Conservation (phyloP, 2,113 vertebrate species). For the Argyrosomus japonicus region DNA sequence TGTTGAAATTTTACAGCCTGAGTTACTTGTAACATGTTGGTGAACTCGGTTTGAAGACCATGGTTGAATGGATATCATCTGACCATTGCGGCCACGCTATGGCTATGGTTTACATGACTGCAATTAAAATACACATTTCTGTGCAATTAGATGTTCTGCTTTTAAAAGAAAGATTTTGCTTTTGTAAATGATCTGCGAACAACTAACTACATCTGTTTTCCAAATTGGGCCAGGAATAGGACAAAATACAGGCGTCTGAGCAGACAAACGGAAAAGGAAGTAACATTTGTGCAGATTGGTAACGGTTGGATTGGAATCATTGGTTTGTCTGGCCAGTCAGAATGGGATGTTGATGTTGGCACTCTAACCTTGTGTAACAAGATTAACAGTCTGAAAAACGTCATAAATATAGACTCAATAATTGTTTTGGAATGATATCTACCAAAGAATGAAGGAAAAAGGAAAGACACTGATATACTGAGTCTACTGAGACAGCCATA, state of each 20-base stretch:
- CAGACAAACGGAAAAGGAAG: slow-evolving; percentile 27
- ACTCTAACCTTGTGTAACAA: slow-evolving; percentile 27
- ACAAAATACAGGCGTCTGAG: slow-evolving; percentile 6
- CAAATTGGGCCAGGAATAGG: slow-evolving; percentile 15
- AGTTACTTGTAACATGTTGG: slow-evolving; percentile 24
- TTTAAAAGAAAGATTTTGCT: slow-evolving; percentile 25
- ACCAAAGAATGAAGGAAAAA: not conserved
- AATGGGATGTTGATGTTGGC: slow-evolving; percentile 42
- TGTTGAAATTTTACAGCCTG: not conserved
- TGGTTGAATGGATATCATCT: not conserved
- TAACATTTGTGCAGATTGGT: slow-evolving; percentile 26
- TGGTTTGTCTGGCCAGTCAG: slow-evolving; percentile 35
- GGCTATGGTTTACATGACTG: slow-evolving; percentile 32
- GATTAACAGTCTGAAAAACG: slow-evolving; percentile 34
- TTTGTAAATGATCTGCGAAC: slow-evolving; percentile 32
- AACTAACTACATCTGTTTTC: slow-evolving; percentile 39
- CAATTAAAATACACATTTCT: slow-evolving; percentile 45
- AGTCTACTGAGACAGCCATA: not conserved
- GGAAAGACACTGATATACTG: not conserved
- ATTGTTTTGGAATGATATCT: slow-evolving; percentile 35
- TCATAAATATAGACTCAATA: slow-evolving; percentile 2
- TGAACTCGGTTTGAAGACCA: not conserved
- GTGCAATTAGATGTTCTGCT: slow-evolving; percentile 29
- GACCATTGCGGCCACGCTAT: slow-evolving; percentile 2
- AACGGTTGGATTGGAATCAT: slow-evolving; percentile 37